phyloP scores from a whole-genome alignment of 2,888 invertebrate genomes.

The Coleophora flavipennella region DNA sequence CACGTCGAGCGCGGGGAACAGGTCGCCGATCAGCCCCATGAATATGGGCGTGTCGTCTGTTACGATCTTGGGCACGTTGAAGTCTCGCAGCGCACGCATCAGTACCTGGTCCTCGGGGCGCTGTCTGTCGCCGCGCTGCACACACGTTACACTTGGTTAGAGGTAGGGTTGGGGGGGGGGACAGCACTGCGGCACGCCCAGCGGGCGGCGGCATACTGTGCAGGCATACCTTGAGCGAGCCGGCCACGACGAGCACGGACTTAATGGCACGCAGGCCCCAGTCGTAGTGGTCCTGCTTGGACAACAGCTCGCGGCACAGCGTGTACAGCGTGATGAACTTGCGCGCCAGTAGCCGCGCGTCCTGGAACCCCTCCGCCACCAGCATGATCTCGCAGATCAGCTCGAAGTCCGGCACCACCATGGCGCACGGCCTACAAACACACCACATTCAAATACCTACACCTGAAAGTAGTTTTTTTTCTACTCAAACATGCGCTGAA shows the following conservation, averaged over 20 bases:
- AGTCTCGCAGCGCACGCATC: slow-evolving; percentile 94
- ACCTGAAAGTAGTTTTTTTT: no score
- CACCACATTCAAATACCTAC: no score
- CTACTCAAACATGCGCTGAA: no score
- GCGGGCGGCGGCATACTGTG: no score
- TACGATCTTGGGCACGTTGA: slow-evolving; percentile 95
- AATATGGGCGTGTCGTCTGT: slow-evolving; percentile 93
- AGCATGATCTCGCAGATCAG: slow-evolving; percentile 97
- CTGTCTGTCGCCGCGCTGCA: slow-evolving; percentile 77
- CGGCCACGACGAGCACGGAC: slow-evolving; percentile 95
- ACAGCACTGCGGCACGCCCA: no score
- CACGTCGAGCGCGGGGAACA: slow-evolving; percentile 93
- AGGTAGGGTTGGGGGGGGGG: no score
- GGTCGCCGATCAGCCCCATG: slow-evolving; percentile 94
- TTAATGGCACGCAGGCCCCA: slow-evolving; percentile 97
- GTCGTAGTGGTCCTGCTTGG: slow-evolving; percentile 97
- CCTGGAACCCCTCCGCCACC: slow-evolving; percentile 95
- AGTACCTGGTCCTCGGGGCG: slow-evolving; percentile 93
- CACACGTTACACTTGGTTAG: no score
- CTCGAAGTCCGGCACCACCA: slow-evolving; percentile 98
- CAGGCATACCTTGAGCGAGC: slow-evolving; percentile 82
- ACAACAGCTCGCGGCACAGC: slow-evolving; percentile 88
- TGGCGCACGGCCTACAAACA: slow-evolving; percentile 87
- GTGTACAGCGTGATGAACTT: slow-evolving; percentile 96
- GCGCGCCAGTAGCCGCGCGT: slow-evolving; percentile 89